These are phyloP conservation scores for Gortyna flavago DNA, from an alignment of 2,888 invertebrate species.

Conservation along the genomic window DNA sequence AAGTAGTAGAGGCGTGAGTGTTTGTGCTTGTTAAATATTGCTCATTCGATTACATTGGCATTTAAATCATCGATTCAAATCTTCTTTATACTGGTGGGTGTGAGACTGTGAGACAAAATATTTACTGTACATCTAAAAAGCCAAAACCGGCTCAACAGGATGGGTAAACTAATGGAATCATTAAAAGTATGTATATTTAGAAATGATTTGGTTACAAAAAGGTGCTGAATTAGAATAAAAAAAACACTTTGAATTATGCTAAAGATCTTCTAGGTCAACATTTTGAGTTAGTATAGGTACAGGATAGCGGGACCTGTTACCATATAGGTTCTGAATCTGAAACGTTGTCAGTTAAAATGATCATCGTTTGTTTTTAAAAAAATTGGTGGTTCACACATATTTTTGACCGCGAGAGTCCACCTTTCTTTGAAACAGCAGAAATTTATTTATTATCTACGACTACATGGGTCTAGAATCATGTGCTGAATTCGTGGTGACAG, in stretches of 20 bases:
- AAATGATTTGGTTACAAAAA: constrained; percentile 63
- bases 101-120: constrained; percentile 60
- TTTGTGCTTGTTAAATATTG: constrained; percentile 57
- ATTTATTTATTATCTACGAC: not conserved
- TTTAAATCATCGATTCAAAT: constrained; percentile 48
- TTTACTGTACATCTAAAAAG: constrained; percentile 75
- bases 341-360: not conserved
- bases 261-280: not conserved
- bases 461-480: not conserved
- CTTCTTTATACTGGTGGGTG: constrained; percentile 40
- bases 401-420: not conserved
- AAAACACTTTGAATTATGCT: not conserved
- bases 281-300: not conserved
- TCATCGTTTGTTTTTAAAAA: not conserved
- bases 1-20: constrained; percentile 30
- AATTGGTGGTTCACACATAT: not conserved
- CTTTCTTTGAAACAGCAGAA: not conserved
- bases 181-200: constrained; percentile 70
- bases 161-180: constrained; percentile 65
- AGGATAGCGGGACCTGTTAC: no score
- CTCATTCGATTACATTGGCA: constrained; percentile 55
- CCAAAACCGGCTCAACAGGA: constrained; percentile 78
- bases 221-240: constrained; percentile 24
- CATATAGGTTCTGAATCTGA: not conserved
- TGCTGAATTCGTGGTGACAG: no score